Percentiles rank a stretch among this genome's conserved stretches.
Evolutionary conservation across 2,888 invertebrate species (phyloP).

Genomic region (Meandrusa payeni): DNA sequence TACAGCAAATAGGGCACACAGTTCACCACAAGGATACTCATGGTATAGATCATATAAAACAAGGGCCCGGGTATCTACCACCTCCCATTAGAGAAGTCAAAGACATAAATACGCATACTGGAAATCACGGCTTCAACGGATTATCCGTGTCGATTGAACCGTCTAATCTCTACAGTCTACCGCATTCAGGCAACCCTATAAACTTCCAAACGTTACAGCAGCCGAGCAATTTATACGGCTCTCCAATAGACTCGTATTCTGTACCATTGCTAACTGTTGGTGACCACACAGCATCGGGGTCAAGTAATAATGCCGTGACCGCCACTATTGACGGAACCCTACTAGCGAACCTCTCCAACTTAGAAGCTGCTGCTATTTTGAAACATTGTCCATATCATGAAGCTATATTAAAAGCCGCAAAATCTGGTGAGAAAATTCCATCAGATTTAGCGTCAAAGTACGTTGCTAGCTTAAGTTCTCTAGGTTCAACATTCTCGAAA

Average conservation of each 20-base stretch:
- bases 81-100: constrained; percentile 83
- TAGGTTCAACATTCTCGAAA: constrained; percentile 74
- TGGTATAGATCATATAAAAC: constrained; percentile 74
- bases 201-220: constrained; percentile 63
- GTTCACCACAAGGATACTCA: constrained; percentile 83
- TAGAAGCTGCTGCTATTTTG: constrained; percentile 70
- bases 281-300: constrained; percentile 74
- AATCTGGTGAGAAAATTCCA: constrained; percentile 65
- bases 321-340: constrained; percentile 65
- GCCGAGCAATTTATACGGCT: constrained; percentile 61
- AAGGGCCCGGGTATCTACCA: constrained; percentile 81
- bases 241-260: constrained; percentile 75
- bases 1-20: constrained; percentile 83
- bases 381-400: constrained; percentile 77
- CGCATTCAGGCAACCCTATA: constrained; percentile 66
- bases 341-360: constrained; percentile 57
- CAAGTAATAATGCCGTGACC: constrained; percentile 55
- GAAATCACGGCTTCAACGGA: constrained; percentile 43
- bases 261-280: constrained; percentile 72
- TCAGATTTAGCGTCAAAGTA: constrained; percentile 74
- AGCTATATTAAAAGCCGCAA: constrained; percentile 70
- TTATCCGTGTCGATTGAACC: constrained; percentile 73
- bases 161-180: constrained; percentile 74
- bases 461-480: constrained; percentile 73
- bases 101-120: constrained; percentile 56